These are phyloP conservation scores for Drosophila lutescens DNA, from an alignment of 2,888 invertebrate species.

Conservation along the genomic window DNA sequence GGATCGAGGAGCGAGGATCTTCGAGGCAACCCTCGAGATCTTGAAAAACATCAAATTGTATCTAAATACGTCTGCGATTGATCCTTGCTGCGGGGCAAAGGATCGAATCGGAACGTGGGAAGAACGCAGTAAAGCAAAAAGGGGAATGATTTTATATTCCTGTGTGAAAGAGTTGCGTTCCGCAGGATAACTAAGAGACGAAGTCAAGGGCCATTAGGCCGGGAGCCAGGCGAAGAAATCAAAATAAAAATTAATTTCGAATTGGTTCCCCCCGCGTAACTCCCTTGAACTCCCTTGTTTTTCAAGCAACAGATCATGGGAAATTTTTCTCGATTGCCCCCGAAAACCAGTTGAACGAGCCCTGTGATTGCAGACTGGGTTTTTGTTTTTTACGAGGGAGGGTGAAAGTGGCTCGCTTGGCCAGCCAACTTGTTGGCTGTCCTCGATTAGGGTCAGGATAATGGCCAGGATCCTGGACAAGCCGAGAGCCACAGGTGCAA, in stretches of 20 bases:
- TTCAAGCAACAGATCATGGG: constrained; percentile 51
- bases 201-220: constrained; percentile 61
- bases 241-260: constrained; percentile 55
- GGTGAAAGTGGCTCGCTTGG: constrained; percentile 62
- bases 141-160: constrained; percentile 7
- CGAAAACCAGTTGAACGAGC: constrained; percentile 61
- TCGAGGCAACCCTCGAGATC: constrained; percentile 27
- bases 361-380: constrained; percentile 53
- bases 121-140: constrained; percentile 46
- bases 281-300: background rate
- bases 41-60: constrained; percentile 59
- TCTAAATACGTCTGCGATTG: constrained; percentile 49
- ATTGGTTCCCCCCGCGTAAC: constrained; percentile 29
- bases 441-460: constrained; percentile 48
- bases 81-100: constrained; percentile 59
- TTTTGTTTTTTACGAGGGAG: constrained; percentile 27
- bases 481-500: constrained; percentile 48
- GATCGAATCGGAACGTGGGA: constrained; percentile 58
- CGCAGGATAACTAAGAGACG: constrained; percentile 29
- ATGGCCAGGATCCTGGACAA: constrained; percentile 27
- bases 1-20: constrained; percentile 23
- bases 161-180: constrained; percentile 57
- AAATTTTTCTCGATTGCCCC: constrained; percentile 41
- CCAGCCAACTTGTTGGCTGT: constrained; percentile 28
- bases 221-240: constrained; percentile 42